phyloP scores from a whole-genome alignment of 2,113 vertebrate species.

The Callipepla californica region DNA sequence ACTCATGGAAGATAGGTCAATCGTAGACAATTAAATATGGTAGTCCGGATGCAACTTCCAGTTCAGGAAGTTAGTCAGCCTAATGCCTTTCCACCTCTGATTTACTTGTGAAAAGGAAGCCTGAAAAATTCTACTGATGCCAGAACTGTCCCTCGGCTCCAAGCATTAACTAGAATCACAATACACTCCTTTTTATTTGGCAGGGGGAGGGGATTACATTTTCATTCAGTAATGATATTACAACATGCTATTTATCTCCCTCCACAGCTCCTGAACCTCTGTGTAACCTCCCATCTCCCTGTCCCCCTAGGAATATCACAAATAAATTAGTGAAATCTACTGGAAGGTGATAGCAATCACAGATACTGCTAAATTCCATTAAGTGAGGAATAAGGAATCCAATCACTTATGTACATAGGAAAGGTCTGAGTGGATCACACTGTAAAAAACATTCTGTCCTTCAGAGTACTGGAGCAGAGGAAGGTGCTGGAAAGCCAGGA shows the following conservation, averaged over 20 bases:
- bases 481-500: slow-evolving; percentile 1
- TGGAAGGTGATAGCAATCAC: slow-evolving; percentile 33
- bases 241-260: slow-evolving; percentile 22
- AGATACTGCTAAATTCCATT: not conserved
- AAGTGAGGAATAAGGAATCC: not conserved
- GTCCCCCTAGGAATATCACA: slow-evolving; percentile 31
- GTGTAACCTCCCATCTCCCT: slow-evolving; percentile 6
- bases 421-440: not conserved
- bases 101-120: slow-evolving; percentile 33
- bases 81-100: slow-evolving; percentile 47
- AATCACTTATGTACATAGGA: not conserved
- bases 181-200: not conserved
- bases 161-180: not conserved
- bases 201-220: not conserved
- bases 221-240: slow-evolving; percentile 30
- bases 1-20: slow-evolving; percentile 14
- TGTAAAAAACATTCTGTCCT: not conserved
- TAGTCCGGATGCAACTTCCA: slow-evolving; percentile 45
- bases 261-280: slow-evolving; percentile 12
- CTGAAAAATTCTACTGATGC: slow-evolving; percentile 5
- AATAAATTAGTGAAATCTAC: slow-evolving; percentile 29
- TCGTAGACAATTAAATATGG: slow-evolving; percentile 45
- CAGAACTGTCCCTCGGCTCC: slow-evolving; percentile 46
- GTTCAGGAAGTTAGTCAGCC: slow-evolving; percentile 38
- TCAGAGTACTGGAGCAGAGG: not conserved